A percentile compares a stretch with the other conserved stretches of the same genome.
These are phyloP conservation scores for Melieria omissa DNA, from an alignment of 2,888 invertebrate species.

Conservation along the genomic window DNA sequence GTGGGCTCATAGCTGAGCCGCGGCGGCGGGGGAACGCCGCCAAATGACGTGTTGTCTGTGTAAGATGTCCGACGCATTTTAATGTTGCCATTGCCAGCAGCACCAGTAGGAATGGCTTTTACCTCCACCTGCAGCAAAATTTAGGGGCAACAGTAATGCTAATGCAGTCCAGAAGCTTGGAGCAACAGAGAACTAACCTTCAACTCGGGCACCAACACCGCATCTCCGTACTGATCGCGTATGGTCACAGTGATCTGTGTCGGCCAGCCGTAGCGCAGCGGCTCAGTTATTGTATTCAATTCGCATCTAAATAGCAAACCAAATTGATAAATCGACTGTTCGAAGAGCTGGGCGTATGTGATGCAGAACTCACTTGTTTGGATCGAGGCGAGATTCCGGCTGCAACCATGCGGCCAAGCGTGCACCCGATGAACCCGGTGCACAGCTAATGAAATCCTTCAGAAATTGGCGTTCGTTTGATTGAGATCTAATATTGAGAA, in stretches of 20 bases:
- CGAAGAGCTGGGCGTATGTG: background rate
- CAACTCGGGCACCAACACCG: slow-evolving; percentile 85
- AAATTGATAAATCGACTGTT: background rate
- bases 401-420: slow-evolving; percentile 94
- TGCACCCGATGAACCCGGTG: slow-evolving; percentile 87
- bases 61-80: slow-evolving; percentile 62
- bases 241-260: slow-evolving; percentile 83
- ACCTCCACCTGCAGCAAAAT: slow-evolving; percentile 58
- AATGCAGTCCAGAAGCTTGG: background rate
- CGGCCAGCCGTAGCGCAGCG: slow-evolving; percentile 84
- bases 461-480: slow-evolving; percentile 94
- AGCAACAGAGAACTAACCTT: slow-evolving; percentile 71
- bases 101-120: slow-evolving; percentile 65
- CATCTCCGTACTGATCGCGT: slow-evolving; percentile 91
- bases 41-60: slow-evolving; percentile 53
- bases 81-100: slow-evolving; percentile 57
- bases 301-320: slow-evolving; percentile 74
- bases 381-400: slow-evolving; percentile 91
- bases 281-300: slow-evolving; percentile 78
- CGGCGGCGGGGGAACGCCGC: slow-evolving; percentile 64
- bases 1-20: slow-evolving; percentile 80
- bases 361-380: slow-evolving; percentile 67
- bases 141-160: background rate
- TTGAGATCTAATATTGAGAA: slow-evolving; percentile 73
- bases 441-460: slow-evolving; percentile 89